Conservation (phyloP, 1,140 invertebrate species). For the Drosophila aff. region DNA sequence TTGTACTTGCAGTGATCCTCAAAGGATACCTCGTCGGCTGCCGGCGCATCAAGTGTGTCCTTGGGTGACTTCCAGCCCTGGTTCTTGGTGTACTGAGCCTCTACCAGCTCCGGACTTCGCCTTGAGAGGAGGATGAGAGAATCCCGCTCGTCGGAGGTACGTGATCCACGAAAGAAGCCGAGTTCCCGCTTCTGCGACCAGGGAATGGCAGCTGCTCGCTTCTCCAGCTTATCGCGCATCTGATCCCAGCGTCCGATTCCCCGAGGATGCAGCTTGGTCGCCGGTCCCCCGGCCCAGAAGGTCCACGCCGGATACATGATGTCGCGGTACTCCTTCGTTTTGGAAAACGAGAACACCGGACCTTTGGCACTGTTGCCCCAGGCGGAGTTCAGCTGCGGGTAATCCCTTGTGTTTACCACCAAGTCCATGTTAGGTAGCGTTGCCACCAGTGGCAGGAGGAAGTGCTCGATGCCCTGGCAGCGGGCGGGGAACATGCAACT, state of each 20-base stretch:
- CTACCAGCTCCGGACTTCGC: conserved; percentile 91
- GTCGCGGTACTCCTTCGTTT: conserved; percentile 94
- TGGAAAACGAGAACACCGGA: conserved; percentile 98
- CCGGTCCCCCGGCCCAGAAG: conserved; percentile 99
- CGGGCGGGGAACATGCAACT: conserved; percentile 96
- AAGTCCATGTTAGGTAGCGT: conserved; percentile 94
- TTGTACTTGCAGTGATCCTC: conserved; percentile 97
- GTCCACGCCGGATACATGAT: conserved; percentile 99
- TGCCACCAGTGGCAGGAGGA: conserved; percentile 90
- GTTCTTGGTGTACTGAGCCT: conserved; percentile 98
- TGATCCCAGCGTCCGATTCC: conserved; percentile 97
- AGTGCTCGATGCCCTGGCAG: conserved; percentile 97
- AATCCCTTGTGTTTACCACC: conserved; percentile 95
- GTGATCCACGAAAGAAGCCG: conserved; percentile 97
- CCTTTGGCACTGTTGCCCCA: conserved; percentile 79
- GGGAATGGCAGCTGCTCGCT: conserved; percentile 88
- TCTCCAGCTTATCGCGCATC: conserved; percentile 90
- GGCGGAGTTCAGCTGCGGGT: conserved; percentile 90
- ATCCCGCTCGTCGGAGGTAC: conserved; percentile 96
- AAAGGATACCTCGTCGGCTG: conserved; percentile 94
- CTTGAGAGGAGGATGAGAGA: conserved; percentile 94
- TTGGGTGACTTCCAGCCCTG: conserved; percentile 98
- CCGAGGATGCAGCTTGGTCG: conserved; percentile 95
- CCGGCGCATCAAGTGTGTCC: conserved; percentile 93
- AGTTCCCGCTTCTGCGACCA: conserved; percentile 92